Percentiles rank a stretch among this genome's conserved stretches.
Conservation (phyloP, 2,888 invertebrate species). For the Esperia sulphurella region DNA sequence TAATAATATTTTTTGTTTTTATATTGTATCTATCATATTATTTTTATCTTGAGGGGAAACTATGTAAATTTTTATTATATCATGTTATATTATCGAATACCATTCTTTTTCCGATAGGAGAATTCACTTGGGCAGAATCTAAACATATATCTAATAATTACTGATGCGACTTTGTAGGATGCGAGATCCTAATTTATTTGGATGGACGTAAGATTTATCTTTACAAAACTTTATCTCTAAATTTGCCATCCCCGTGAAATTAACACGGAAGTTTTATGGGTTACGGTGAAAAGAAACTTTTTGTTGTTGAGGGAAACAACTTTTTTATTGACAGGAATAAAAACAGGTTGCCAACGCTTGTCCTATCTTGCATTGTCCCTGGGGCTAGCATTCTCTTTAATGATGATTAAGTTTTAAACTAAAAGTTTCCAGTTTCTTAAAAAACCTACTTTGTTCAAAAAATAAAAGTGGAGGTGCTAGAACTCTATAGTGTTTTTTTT, state of each 20-base stretch:
- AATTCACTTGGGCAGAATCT: constrained; percentile 9
- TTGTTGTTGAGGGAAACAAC: constrained; percentile 14
- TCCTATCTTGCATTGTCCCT: constrained; percentile 5
- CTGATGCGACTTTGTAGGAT: constrained; percentile 1
- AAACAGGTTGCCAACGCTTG: constrained; percentile 3
- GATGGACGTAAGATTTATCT: constrained; percentile 1
- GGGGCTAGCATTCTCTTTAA: not conserved
- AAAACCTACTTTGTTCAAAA: not conserved
- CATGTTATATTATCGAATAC: too few relatives aligned
- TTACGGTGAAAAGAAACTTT: constrained; percentile 18
- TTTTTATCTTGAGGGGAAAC: not conserved
- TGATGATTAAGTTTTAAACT: constrained; percentile 11
- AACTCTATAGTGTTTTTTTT: not conserved
- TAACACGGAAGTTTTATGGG: constrained; percentile 23
- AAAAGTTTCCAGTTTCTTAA: not conserved
- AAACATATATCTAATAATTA: constrained; percentile 15
- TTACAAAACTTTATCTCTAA: constrained; percentile 8
- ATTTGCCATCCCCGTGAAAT: constrained; percentile 20
- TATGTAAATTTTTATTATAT: too few relatives aligned
- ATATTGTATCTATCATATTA: not conserved
- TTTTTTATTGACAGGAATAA: constrained; percentile 26
- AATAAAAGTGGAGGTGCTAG: not conserved
- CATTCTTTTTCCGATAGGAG: constrained; percentile 21
- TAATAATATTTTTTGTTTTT: not conserved
- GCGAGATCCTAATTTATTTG: not conserved